Evolutionary conservation across 2,113 vertebrate genomes (phyloP).

Genomic region (Scolopax mira): DNA sequence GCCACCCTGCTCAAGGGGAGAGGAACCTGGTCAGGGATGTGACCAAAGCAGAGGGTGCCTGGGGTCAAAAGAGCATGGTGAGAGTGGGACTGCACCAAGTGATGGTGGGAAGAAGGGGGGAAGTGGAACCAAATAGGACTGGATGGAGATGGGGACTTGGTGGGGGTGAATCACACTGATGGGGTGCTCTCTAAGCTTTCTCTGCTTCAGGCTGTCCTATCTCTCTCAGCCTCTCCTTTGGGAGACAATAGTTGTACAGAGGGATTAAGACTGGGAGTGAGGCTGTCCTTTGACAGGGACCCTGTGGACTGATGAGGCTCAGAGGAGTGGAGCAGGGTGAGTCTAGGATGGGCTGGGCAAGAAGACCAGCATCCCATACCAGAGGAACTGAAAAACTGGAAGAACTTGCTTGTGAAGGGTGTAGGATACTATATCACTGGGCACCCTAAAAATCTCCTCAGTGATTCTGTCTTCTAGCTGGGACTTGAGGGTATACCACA

Average conservation of each 20-base stretch:
- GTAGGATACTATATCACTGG: background rate
- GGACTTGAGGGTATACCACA: background rate
- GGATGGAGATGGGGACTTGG: background rate
- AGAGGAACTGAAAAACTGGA: background rate
- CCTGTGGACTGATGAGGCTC: background rate
- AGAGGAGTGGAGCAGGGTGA: background rate
- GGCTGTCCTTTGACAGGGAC: background rate
- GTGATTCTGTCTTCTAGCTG: accelerated
- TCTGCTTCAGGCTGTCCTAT: background rate
- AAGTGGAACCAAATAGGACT: accelerated
- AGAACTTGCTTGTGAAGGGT: background rate
- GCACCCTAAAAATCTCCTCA: background rate
- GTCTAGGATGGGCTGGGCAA: background rate
- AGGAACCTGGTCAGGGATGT: background rate
- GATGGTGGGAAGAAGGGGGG: background rate
- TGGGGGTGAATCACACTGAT: background rate
- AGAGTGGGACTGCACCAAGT: background rate
- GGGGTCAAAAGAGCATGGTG: background rate
- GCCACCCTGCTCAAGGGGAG: background rate
- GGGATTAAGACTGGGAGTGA: background rate
- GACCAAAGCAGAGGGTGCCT: background rate
- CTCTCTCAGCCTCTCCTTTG: background rate
- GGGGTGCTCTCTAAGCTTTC: background rate
- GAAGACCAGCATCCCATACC: background rate
- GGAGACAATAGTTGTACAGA: accelerated